These are phyloP conservation scores for Scaptomyza tumidula DNA, from an alignment of 2,888 invertebrate genomes.

Conservation along the genomic window DNA sequence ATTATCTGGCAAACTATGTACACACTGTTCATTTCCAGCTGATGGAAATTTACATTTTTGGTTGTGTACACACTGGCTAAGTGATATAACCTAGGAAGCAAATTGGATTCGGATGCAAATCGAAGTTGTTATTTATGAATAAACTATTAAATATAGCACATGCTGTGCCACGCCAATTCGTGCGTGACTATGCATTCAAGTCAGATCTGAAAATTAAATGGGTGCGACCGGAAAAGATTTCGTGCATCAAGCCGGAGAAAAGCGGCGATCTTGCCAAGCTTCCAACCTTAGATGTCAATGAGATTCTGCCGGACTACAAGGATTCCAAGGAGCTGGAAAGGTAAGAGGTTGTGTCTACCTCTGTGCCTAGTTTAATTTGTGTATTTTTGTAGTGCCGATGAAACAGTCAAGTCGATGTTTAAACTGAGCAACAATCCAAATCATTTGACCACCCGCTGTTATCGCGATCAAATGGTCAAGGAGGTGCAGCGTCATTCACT, in stretches of 20 bases:
- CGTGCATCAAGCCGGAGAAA: constrained; percentile 87
- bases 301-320: constrained; percentile 86
- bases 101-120: constrained; percentile 1
- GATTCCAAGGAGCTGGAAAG: constrained; percentile 89
- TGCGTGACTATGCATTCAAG: constrained; percentile 86
- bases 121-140: constrained; percentile 62
- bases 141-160: constrained; percentile 60
- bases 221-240: constrained; percentile 89
- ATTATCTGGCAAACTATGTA: constrained; percentile 5
- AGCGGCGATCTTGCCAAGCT: constrained; percentile 89
- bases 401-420: constrained; percentile 89
- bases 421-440: constrained; percentile 88
- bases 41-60: constrained; percentile 7
- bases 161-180: constrained; percentile 63
- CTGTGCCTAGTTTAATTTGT: background rate
- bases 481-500: constrained; percentile 89
- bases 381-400: constrained; percentile 87
- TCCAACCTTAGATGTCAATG: constrained; percentile 85
- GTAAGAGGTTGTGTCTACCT: constrained; percentile 83
- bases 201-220: constrained; percentile 91
- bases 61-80: constrained; percentile 44
- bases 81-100: constrained; percentile 62
- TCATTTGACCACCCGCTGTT: constrained; percentile 85
- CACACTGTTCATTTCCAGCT: constrained; percentile 50
- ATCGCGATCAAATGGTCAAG: constrained; percentile 86